Evolutionary conservation across 2,113 vertebrate species (phyloP).

Genomic region (Cygnus atratus): DNA sequence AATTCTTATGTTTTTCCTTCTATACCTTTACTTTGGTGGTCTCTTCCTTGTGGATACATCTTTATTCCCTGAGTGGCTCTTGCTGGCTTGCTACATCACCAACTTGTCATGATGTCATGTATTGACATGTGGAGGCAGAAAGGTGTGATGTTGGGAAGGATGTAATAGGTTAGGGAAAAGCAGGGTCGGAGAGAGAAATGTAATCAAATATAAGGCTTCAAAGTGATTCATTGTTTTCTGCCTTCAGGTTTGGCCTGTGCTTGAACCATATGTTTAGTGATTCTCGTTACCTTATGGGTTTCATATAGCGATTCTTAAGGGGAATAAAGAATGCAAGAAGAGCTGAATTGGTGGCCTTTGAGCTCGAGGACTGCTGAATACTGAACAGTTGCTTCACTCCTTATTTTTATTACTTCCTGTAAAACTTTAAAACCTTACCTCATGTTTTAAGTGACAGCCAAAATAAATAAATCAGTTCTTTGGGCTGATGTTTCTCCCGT

Average conservation of each 20-base stretch:
- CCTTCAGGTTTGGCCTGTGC: neutral
- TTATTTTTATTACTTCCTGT: neutral
- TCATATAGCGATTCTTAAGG: neutral
- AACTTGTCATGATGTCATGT: rapidly evolving
- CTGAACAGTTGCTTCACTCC: neutral
- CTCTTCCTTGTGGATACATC: neutral
- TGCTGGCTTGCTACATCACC: neutral
- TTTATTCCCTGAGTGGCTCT: neutral
- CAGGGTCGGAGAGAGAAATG: neutral
- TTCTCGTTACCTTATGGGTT: neutral
- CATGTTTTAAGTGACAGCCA: neutral
- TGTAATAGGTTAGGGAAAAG: neutral
- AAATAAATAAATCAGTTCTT: neutral
- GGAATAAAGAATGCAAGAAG: neutral
- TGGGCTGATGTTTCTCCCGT: neutral
- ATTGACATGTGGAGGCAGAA: neutral
- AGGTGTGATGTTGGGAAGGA: neutral
- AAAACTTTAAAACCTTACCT: neutral
- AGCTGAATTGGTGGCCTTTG: neutral
- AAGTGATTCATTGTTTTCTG: neutral
- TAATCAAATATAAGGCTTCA: neutral
- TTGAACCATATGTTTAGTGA: neutral
- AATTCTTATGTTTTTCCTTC: neutral
- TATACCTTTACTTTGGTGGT: neutral
- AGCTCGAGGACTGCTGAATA: neutral